Evolutionary conservation across 2,888 invertebrate species (phyloP), one percentile per base, ranked within the genome.

Genomic region (Pachliopta kotzebuea): DNA sequence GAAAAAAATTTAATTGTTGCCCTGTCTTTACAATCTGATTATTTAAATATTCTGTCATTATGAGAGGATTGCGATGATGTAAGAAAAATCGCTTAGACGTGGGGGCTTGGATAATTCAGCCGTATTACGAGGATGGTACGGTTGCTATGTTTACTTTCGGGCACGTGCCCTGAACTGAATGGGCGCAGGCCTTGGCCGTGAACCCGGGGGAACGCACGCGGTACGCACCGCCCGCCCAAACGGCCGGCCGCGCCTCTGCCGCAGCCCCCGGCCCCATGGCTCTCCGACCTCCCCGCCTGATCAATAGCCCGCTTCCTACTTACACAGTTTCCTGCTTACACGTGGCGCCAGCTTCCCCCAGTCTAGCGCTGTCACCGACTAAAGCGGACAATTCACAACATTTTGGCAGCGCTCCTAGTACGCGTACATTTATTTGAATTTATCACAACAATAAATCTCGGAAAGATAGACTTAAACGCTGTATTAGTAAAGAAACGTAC

Each of bases 141-240:
- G 81, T 84, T 87, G 88, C 88, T 88, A 89, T 90, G 89, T 90
- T 90, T 90, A 90, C 89, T 87, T 88, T 86, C 78, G 80, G 86
- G 84, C 90, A 90, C 90, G 90, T 90, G 90, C 84, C 85, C 81
- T 73, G 82, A 81, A 75, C 78, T 91, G 88, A 91, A 91, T 91
- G 90, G 85, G 87, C 82, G 76, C 86, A 81, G 80, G 78, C 85
- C 85, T 86, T 88, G 86, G 74, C 91, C 90, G 89, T 90, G 90
- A 90, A 90, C 90, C 83, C 81, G 79, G 61, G 61, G 54, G 76
- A 79, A 82, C 83, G 80, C 84, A 84, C 85, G 84, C 86, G 84
- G 76, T 70, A 69, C 68, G 70, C 82, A 78, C 77, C 78, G 76
- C 78, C 79, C 79, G 77, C 79, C 81, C 82, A 80, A 85, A 76